Evolutionary conservation across 2,888 invertebrate genomes (phyloP).

Genomic region (Drosophila gaucha): DNA sequence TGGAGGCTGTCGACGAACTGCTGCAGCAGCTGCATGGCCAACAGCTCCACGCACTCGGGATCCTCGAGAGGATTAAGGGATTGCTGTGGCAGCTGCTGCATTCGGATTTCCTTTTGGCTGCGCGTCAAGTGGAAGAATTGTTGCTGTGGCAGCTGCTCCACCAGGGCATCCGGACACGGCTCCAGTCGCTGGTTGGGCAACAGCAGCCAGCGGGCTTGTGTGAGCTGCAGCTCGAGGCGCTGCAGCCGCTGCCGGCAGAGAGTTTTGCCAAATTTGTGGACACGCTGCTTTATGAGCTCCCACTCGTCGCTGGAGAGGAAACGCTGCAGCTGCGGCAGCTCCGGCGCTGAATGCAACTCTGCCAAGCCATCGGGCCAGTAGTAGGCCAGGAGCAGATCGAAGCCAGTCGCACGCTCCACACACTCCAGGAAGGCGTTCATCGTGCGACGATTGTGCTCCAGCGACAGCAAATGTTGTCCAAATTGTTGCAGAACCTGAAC

Average conservation of each 20-base stretch:
- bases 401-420: constrained; percentile 68
- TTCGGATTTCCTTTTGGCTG: constrained; percentile 64
- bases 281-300: constrained; percentile 82
- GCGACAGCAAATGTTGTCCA: constrained; percentile 74
- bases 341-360: not conserved
- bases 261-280: constrained; percentile 83
- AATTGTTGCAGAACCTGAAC: constrained; percentile 72
- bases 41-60: constrained; percentile 75
- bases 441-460: constrained; percentile 81
- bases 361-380: constrained; percentile 81
- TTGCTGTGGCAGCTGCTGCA: constrained; percentile 34
- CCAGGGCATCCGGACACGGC: constrained; percentile 40
- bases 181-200: constrained; percentile 23
- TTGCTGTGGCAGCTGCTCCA: constrained; percentile 62
- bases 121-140: constrained; percentile 63
- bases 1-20: constrained; percentile 47
- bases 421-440: constrained; percentile 83
- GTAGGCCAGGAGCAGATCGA: constrained; percentile 76
- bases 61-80: constrained; percentile 33
- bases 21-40: constrained; percentile 64
- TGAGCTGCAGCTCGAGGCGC: constrained; percentile 76
- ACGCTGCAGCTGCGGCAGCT: constrained; percentile 51
- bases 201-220: constrained; percentile 58
- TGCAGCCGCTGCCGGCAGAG: constrained; percentile 79
- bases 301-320: constrained; percentile 81